phyloP scores from a whole-genome alignment of 2,113 vertebrate species.

The Triplophysa siluroides region DNA sequence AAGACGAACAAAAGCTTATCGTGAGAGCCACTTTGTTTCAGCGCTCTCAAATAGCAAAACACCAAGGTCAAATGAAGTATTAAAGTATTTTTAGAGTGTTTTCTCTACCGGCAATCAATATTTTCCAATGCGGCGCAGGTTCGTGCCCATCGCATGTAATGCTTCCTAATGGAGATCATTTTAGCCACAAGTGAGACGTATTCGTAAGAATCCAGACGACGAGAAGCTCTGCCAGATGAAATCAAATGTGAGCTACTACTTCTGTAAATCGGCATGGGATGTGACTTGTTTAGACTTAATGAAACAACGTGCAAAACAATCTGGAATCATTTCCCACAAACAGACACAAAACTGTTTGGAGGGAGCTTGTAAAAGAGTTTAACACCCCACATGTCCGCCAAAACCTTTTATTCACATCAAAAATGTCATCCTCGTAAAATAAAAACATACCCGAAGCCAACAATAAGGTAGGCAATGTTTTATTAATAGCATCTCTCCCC shows the following conservation, averaged over 20 bases:
- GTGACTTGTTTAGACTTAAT: slow-evolving; percentile 41
- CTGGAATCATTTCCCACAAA: slow-evolving; percentile 64
- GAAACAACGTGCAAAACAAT: slow-evolving; percentile 63
- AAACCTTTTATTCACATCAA: slow-evolving; percentile 36
- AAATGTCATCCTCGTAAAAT: slow-evolving; percentile 49
- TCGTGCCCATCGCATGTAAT: slow-evolving; percentile 58
- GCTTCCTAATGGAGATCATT: slow-evolving; percentile 56
- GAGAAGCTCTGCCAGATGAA: slow-evolving; percentile 11
- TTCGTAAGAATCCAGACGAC: slow-evolving; percentile 24
- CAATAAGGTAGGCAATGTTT: background rate
- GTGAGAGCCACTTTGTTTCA: slow-evolving; percentile 37
- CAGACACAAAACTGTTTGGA: slow-evolving; percentile 47
- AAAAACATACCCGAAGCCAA: slow-evolving; percentile 20
- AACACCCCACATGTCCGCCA: slow-evolving; percentile 42
- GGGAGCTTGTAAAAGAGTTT: slow-evolving; percentile 40
- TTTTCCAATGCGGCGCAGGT: slow-evolving; percentile 35
- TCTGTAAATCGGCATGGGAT: slow-evolving; percentile 17
- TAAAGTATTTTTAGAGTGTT: slow-evolving; percentile 41
- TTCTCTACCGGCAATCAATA: slow-evolving; percentile 24
- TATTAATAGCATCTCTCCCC: background rate
- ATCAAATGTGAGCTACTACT: slow-evolving; percentile 14
- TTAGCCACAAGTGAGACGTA: slow-evolving; percentile 34
- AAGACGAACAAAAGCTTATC: slow-evolving; percentile 3
- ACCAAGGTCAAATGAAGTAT: slow-evolving; percentile 37
- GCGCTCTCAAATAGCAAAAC: slow-evolving; percentile 21